phyloP scores from a whole-genome alignment of 2,888 invertebrate species.

The Tenthredo livida region DNA sequence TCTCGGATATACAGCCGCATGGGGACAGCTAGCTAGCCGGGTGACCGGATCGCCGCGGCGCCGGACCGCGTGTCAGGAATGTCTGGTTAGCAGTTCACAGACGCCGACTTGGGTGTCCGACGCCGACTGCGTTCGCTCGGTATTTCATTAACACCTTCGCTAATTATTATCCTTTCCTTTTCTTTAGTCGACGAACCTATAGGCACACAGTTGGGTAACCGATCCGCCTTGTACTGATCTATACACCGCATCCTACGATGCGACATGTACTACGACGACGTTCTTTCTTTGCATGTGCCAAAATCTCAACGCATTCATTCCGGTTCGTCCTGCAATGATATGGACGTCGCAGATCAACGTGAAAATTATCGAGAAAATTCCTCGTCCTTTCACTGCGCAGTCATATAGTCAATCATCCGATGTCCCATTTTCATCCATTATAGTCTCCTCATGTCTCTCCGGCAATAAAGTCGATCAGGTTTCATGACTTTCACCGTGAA shows the following conservation, averaged over 20 bases:
- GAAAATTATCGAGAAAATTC: neutral
- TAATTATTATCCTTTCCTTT: constrained; percentile 72
- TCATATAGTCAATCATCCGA: neutral
- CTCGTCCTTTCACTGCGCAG: neutral
- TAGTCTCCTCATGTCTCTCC: neutral
- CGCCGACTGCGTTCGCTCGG: constrained; percentile 71
- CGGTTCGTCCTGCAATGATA: neutral
- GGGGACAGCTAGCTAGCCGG: constrained; percentile 40
- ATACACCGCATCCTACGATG: neutral
- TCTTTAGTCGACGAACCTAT: neutral
- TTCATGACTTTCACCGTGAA: neutral
- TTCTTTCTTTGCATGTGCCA: neutral
- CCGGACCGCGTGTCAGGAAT: constrained; percentile 76
- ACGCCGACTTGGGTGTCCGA: constrained; percentile 62
- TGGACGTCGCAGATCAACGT: neutral
- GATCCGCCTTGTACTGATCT: too few relatives aligned
- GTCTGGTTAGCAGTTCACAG: constrained; percentile 77
- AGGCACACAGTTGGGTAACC: too few relatives aligned
- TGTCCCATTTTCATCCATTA: neutral
- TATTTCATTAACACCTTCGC: constrained; percentile 78
- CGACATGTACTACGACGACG: too few relatives aligned
- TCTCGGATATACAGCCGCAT: constrained; percentile 30
- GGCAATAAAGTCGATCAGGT: neutral
- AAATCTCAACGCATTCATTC: neutral
- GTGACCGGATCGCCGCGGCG: constrained; percentile 68